These are phyloP conservation scores for Drosophila borealis DNA, from an alignment of 2,888 invertebrate species.

Conservation along the genomic window DNA sequence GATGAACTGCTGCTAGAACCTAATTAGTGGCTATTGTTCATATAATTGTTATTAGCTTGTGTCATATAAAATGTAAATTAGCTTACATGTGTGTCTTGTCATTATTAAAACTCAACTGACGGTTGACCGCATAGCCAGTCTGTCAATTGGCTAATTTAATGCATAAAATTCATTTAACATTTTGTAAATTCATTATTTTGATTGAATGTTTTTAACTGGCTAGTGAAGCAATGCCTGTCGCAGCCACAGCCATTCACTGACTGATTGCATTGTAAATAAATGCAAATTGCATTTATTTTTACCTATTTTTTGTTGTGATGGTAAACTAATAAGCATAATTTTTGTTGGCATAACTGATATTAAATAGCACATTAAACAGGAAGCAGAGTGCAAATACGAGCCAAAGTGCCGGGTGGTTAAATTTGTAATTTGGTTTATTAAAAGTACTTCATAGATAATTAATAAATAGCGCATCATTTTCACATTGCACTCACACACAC, in stretches of 20 bases:
- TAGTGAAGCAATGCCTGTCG: slow-evolving; percentile 8
- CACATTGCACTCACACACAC: slow-evolving; percentile 28
- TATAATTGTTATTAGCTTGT: slow-evolving; percentile 10
- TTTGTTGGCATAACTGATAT: slow-evolving; percentile 28
- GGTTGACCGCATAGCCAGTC: slow-evolving; percentile 46
- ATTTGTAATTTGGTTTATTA: slow-evolving; percentile 69
- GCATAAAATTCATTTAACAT: slow-evolving; percentile 47
- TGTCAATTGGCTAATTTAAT: slow-evolving; percentile 65
- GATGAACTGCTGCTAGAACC: slow-evolving; percentile 7
- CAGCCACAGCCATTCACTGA: slow-evolving; percentile 23
- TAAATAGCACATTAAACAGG: slow-evolving; percentile 22
- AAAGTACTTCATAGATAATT: slow-evolving; percentile 72
- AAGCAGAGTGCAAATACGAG: slow-evolving; percentile 5
- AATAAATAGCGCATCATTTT: slow-evolving; percentile 71
- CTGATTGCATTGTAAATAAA: slow-evolving; percentile 62
- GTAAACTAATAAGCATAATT: slow-evolving; percentile 61
- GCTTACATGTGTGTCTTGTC: slow-evolving; percentile 12
- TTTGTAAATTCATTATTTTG: slow-evolving; percentile 59
- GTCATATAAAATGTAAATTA: slow-evolving; percentile 34
- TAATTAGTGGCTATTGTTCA: slow-evolving; percentile 21
- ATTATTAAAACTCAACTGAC: slow-evolving; percentile 19
- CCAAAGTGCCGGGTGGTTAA: slow-evolving; percentile 22
- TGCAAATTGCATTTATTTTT: slow-evolving; percentile 62
- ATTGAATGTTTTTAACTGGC: slow-evolving; percentile 63
- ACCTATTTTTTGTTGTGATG: slow-evolving; percentile 9